Conservation (phyloP, 2,888 invertebrate genomes). For the Anorthoa munda region DNA sequence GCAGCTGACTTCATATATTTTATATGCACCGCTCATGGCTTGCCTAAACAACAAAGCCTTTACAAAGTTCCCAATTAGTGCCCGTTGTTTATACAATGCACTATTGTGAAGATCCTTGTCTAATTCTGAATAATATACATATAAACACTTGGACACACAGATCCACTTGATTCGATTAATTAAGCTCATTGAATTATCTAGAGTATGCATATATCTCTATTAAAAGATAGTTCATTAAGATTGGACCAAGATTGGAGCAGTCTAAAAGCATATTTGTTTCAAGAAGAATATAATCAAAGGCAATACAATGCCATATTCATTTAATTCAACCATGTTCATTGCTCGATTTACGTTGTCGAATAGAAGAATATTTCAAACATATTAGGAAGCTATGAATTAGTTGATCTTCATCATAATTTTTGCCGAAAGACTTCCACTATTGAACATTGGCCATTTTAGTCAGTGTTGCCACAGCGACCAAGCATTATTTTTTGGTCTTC, state of each 20-base stretch:
- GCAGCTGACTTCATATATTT: conserved; percentile 4
- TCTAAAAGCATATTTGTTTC: not conserved
- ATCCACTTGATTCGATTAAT: conserved; percentile 46
- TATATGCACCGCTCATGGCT: conserved; percentile 57
- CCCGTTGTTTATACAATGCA: conserved; percentile 62
- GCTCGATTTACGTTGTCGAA: too few relatives aligned
- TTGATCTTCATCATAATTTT: too few relatives aligned
- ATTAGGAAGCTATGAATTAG: too few relatives aligned
- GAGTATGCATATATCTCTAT: not conserved
- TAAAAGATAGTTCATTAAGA: not conserved
- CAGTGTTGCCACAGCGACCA: too few relatives aligned
- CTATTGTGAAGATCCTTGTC: conserved; percentile 53
- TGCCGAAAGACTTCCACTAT: too few relatives aligned
- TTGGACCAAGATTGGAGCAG: too few relatives aligned
- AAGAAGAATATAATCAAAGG: not conserved
- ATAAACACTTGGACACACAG: conserved; percentile 39
- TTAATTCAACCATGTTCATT: too few relatives aligned
- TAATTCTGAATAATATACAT: conserved; percentile 46
- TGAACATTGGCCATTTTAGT: too few relatives aligned
- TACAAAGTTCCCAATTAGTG: conserved; percentile 67
- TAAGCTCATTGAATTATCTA: conserved; percentile 48
- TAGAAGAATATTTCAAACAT: too few relatives aligned
- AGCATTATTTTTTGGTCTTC: too few relatives aligned
- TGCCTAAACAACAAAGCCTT: conserved; percentile 61
- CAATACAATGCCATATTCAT: too few relatives aligned